A percentile compares a stretch with the other conserved stretches of the same genome.
Conservation (phyloP, 2,797 vertebrate species). For the Bufotes viridis region DNA sequence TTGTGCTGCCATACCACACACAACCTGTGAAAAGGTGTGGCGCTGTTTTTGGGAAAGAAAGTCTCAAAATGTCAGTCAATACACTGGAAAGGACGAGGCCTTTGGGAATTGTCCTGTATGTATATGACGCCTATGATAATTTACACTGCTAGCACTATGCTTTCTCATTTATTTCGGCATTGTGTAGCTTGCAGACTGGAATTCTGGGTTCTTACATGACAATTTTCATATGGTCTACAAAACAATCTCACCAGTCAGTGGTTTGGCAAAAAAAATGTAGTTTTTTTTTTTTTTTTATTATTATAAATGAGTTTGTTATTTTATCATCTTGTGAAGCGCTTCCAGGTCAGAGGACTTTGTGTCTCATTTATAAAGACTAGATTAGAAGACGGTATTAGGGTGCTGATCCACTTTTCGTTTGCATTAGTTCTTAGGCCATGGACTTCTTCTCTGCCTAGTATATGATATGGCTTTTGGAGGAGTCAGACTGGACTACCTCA, state of each 20-base stretch:
- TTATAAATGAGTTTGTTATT: neutral
- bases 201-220: neutral
- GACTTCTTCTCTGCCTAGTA: neutral
- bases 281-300: neutral
- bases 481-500: too few species aligned
- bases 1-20: neutral
- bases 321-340: neutral
- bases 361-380: neutral
- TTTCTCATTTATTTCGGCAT: neutral
- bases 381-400: neutral
- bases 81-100: constrained; percentile 6
- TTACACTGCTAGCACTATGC: neutral
- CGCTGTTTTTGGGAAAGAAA: neutral
- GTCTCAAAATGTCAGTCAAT: neutral
- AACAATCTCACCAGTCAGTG: neutral
- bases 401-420: neutral
- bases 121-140: neutral
- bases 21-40: neutral
- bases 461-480: neutral
- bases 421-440: neutral
- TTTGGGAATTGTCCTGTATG: neutral
- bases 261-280: neutral
- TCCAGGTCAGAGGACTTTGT: neutral
- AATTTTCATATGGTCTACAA: neutral
- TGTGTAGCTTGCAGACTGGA: neutral